These are phyloP conservation scores for Cynopterus brachyotis DNA, from an alignment of 2,113 vertebrate genomes.

Conservation along the genomic window DNA sequence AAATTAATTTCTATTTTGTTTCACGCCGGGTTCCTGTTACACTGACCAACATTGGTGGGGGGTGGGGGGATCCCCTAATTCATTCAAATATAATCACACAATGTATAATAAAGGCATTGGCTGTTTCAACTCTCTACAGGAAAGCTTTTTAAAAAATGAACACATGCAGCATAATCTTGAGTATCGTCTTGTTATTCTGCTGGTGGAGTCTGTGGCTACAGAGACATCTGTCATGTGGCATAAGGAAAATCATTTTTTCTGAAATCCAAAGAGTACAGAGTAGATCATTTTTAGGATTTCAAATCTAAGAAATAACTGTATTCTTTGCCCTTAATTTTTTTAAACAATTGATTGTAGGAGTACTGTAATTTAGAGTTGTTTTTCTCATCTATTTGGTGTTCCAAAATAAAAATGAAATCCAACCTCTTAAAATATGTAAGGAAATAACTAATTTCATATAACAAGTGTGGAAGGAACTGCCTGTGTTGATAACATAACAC, in stretches of 20 bases:
- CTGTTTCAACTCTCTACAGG: conserved; percentile 25
- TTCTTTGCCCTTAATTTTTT: conserved; percentile 20
- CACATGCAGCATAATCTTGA: conserved; percentile 48
- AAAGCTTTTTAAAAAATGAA: conserved; percentile 42
- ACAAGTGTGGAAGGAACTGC: neutral
- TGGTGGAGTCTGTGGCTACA: conserved; percentile 33
- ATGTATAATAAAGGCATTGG: conserved; percentile 36
- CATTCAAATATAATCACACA: conserved; percentile 52
- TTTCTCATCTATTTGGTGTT: neutral
- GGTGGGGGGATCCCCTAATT: conserved; percentile 29
- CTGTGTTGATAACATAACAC: neutral
- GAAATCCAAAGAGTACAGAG: conserved; percentile 44
- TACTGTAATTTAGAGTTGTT: neutral
- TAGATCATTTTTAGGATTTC: conserved; percentile 36
- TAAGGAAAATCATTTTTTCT: conserved; percentile 47
- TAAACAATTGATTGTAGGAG: neutral
- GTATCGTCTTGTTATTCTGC: conserved; percentile 62
- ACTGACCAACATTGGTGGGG: conserved; percentile 7
- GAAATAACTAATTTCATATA: neutral
- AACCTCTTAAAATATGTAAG: neutral
- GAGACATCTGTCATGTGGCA: conserved; percentile 67
- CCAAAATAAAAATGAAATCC: conserved; percentile 38
- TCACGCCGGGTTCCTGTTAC: conserved; percentile 24
- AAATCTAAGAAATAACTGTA: conserved; percentile 21
- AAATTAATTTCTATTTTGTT: conserved; percentile 60